A percentile compares a stretch with the other conserved stretches of the same genome.
Evolutionary conservation across 2,113 vertebrate species (phyloP).

Genomic region (crab-eating macaque (Macaca fascicularis)): T2T-MFA8v1.1 NC_088376.1:30544501-30545000

Average conservation of each 20-base stretch:
- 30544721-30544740: neutral
- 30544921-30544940: neutral
- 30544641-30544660: neutral
- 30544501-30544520: neutral
- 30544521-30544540: neutral
- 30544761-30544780: neutral
- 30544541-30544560: neutral
- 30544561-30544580: neutral
- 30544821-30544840: neutral
- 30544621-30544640: neutral
- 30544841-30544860: neutral
- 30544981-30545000: accelerated
- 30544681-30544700: neutral
- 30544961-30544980: accelerated
- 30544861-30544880: neutral
- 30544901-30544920: neutral
- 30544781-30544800: neutral
- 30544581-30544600: neutral
- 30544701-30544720: neutral
- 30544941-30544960: accelerated
- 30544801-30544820: neutral
- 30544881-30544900: neutral
- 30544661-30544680: neutral
- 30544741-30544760: neutral
- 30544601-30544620: neutral